Evolutionary conservation across 1,140 invertebrate genomes (phyloP).

Genomic region (Zeugodacus cucurbitae): DNA sequence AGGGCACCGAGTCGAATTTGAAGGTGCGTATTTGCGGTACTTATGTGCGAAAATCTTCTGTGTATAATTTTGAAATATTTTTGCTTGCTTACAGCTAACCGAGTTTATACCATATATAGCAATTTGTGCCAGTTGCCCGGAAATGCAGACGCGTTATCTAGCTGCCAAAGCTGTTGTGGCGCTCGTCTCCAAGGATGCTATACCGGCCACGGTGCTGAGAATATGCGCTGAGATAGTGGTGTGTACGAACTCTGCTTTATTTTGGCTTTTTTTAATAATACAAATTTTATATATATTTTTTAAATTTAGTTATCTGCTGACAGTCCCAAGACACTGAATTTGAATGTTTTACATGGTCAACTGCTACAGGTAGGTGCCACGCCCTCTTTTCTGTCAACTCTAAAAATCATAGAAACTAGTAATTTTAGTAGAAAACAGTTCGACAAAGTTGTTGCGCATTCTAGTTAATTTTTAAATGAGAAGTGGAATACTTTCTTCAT

Average conservation of each 20-base stretch:
- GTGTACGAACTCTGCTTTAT: not conserved
- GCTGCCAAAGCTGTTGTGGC: slow-evolving; percentile 75
- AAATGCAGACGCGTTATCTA: slow-evolving; percentile 74
- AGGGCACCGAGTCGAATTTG: slow-evolving; percentile 74
- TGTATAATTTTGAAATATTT: not conserved
- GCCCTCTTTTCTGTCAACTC: not conserved
- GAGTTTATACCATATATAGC: slow-evolving; percentile 67
- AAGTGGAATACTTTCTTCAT: no score
- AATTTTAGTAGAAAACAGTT: no score
- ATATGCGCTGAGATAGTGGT: slow-evolving; percentile 46
- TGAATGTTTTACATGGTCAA: slow-evolving; percentile 66
- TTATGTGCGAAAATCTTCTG: not conserved
- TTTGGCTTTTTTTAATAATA: not conserved
- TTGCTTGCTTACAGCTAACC: slow-evolving; percentile 48
- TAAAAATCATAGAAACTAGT: no score
- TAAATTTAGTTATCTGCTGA: slow-evolving; percentile 31
- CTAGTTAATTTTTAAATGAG: no score
- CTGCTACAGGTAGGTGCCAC: slow-evolving; percentile 60
- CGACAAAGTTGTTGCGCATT: no score
- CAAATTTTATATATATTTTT: not conserved
- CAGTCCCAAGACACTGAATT: slow-evolving; percentile 45
- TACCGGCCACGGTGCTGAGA: slow-evolving; percentile 42
- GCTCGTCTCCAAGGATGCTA: slow-evolving; percentile 67
- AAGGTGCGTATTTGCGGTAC: slow-evolving; percentile 68
- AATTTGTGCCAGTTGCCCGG: slow-evolving; percentile 70